Evolutionary conservation across 2,797 vertebrate genomes (phyloP).

Genomic region (Peromyscus eremicus): DNA sequence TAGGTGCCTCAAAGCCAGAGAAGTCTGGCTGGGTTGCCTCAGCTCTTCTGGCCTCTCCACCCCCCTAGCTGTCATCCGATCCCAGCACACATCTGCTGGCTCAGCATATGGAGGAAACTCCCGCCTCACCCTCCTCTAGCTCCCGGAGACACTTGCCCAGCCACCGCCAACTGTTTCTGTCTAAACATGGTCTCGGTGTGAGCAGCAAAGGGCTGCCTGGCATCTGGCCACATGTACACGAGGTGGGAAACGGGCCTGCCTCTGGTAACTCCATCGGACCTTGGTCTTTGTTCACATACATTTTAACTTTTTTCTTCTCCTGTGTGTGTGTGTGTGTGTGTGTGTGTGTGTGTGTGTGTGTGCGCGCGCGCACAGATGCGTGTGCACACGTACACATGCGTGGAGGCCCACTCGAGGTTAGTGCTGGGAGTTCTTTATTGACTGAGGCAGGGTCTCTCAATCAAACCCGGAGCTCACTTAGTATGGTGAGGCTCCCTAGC

Average conservation of each 20-base stretch:
- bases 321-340: no score
- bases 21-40: background rate
- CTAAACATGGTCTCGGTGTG: background rate
- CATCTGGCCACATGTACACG: background rate
- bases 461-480: background rate
- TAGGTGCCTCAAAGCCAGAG: background rate
- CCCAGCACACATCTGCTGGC: slow-evolving; percentile 45
- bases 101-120: background rate
- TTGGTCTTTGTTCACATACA: background rate
- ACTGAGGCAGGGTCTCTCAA: background rate
- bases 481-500: background rate
- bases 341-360: background rate
- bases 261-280: background rate
- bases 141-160: background rate
- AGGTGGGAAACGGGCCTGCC: background rate
- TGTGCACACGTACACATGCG: no score
- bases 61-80: background rate
- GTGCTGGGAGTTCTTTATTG: background rate
- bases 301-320: background rate
- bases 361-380: background rate
- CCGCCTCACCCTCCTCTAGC: background rate
- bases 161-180: background rate
- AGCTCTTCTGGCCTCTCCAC: background rate
- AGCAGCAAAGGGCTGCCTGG: background rate
- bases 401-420: background rate